These are phyloP conservation scores for Steatornis caripensis DNA, from an alignment of 2,113 vertebrate genomes.

Conservation along the genomic window DNA sequence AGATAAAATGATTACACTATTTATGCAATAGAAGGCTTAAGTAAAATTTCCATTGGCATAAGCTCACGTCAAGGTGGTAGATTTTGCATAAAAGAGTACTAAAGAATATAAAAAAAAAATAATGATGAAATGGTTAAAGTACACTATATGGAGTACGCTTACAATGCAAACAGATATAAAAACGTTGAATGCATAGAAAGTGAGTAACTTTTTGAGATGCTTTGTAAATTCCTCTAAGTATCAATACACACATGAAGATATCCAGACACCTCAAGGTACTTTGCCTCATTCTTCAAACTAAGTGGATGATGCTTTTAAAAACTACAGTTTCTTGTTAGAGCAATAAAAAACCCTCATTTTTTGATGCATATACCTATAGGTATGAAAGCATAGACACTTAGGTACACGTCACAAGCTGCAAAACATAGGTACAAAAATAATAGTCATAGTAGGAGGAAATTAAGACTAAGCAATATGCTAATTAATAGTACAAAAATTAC, in stretches of 20 bases:
- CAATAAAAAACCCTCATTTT: not conserved
- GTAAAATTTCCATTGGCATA: not conserved
- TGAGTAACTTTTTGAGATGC: not conserved
- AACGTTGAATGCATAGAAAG: not conserved
- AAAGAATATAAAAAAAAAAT: not conserved
- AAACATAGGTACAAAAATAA: not conserved
- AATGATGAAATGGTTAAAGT: not conserved
- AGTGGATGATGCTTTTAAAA: not conserved
- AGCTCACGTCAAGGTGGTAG: not conserved
- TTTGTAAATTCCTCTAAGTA: not conserved
- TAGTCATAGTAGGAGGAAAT: not conserved
- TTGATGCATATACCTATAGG: rapidly evolving
- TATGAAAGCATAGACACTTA: not conserved
- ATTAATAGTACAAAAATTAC: not conserved
- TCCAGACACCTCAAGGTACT: not conserved
- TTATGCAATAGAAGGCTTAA: not conserved
- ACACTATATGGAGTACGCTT: not conserved
- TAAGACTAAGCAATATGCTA: not conserved
- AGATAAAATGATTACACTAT: not conserved
- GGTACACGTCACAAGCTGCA: rapidly evolving
- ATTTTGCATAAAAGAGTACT: not conserved
- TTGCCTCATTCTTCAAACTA: not conserved
- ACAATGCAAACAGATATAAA: not conserved
- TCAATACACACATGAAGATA: not conserved
- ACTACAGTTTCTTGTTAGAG: not conserved